phyloP scores from a whole-genome alignment of 2,888 invertebrate genomes.

The Diloba caeruleocephala region DNA sequence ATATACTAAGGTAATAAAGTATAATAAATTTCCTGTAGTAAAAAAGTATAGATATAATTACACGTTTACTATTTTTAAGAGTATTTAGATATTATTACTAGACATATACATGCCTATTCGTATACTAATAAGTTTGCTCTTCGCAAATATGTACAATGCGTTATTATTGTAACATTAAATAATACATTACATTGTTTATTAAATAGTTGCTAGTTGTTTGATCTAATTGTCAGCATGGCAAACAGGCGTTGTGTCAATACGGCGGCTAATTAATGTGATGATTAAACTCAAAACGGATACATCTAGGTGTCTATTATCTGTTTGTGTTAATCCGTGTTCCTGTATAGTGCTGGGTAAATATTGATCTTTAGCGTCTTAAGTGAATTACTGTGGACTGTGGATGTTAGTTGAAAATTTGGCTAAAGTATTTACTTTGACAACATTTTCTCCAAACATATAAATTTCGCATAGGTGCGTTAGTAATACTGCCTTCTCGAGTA shows the following conservation, averaged over 20 bases:
- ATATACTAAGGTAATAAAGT: no score
- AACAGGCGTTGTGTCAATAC: conserved; percentile 81
- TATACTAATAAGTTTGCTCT: conserved; percentile 30
- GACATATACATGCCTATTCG: conserved; percentile 22
- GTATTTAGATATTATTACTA: conserved; percentile 14
- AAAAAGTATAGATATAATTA: not conserved
- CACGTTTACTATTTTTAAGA: conserved; percentile 1
- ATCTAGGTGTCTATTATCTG: conserved; percentile 77
- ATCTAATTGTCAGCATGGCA: conserved; percentile 80
- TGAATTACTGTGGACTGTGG: conserved; percentile 33
- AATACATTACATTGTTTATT: conserved; percentile 66
- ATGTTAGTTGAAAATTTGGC: conserved; percentile 7
- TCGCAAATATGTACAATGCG: conserved; percentile 28
- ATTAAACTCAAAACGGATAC: conserved; percentile 82
- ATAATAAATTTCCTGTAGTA: no score
- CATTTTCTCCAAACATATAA: no score
- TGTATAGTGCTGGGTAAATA: conserved; percentile 59
- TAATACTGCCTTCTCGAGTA: no score
- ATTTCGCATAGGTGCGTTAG: no score
- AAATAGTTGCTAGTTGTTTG: conserved; percentile 78
- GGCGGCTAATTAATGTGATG: conserved; percentile 83
- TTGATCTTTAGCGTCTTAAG: conserved; percentile 51
- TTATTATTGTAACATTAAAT: conserved; percentile 43
- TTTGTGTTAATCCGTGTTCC: conserved; percentile 66
- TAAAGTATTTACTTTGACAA: not conserved